Conservation (phyloP, 2,888 invertebrate species). For the Ethmia dodecea region DNA sequence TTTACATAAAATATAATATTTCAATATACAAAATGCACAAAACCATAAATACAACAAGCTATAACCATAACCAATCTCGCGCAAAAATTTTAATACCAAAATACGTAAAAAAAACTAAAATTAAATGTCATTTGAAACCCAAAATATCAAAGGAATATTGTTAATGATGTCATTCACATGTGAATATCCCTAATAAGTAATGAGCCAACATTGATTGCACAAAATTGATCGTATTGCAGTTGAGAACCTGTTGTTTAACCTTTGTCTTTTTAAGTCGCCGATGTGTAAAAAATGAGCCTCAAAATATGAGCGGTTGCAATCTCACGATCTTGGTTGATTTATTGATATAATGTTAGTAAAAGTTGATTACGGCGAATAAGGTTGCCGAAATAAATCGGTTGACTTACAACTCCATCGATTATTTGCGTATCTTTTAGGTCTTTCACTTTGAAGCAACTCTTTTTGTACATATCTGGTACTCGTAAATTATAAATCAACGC, state of each 20-base stretch:
- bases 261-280: constrained; percentile 37
- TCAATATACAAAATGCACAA: too few relatives aligned
- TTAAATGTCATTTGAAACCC: neutral
- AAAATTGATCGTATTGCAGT: constrained; percentile 49
- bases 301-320: constrained; percentile 22
- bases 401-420: neutral
- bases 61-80: too few relatives aligned
- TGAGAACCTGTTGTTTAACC: constrained; percentile 51
- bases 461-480: too few relatives aligned
- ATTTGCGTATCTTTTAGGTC: too few relatives aligned
- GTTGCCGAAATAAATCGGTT: neutral
- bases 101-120: too few relatives aligned
- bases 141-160: constrained; percentile 8
- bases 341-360: too few relatives aligned
- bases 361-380: neutral
- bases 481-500: too few relatives aligned
- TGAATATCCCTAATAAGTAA: constrained; percentile 44
- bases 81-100: too few relatives aligned
- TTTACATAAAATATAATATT: too few relatives aligned
- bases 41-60: too few relatives aligned
- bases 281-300: constrained; percentile 20
- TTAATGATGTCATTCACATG: constrained; percentile 37
- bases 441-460: too few relatives aligned
- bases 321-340: neutral
- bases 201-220: constrained; percentile 52